phyloP scores from a whole-genome alignment of 2,113 vertebrate species.

The Origma solitaria region DNA sequence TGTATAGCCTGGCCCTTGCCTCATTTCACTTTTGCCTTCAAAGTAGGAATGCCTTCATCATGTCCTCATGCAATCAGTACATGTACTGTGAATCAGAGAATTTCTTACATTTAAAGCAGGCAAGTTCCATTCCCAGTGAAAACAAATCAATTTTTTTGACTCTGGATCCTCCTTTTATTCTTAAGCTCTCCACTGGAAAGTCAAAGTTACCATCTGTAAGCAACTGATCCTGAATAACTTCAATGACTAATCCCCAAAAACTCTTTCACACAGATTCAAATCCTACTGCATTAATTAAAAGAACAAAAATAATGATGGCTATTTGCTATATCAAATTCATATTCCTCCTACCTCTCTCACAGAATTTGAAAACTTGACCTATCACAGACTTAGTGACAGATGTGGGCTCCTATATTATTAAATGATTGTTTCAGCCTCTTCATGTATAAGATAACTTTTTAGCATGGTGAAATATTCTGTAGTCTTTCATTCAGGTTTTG shows the following conservation, averaged over 20 bases:
- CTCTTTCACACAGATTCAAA: not conserved
- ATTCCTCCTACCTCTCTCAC: not conserved
- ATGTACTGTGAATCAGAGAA: not conserved
- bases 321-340: not conserved
- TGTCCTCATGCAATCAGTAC: not conserved
- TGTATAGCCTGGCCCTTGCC: not conserved
- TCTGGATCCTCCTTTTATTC: not conserved
- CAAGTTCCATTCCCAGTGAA: not conserved
- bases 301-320: not conserved
- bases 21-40: not conserved
- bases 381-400: not conserved
- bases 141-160: not conserved
- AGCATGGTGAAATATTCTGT: not conserved
- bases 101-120: not conserved
- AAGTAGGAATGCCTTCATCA: not conserved
- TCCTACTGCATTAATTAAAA: not conserved
- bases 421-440: not conserved
- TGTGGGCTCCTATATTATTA: not conserved
- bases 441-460: not conserved
- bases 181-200: not conserved
- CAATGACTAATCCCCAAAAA: not conserved
- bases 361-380: not conserved
- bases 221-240: slow-evolving; percentile 6
- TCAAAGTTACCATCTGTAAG: not conserved
- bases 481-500: not conserved